Evolutionary conservation across 2,888 invertebrate species (phyloP), one percentile per base, ranked within the genome.

Genomic region (Polydrusus tereticollis): DNA sequence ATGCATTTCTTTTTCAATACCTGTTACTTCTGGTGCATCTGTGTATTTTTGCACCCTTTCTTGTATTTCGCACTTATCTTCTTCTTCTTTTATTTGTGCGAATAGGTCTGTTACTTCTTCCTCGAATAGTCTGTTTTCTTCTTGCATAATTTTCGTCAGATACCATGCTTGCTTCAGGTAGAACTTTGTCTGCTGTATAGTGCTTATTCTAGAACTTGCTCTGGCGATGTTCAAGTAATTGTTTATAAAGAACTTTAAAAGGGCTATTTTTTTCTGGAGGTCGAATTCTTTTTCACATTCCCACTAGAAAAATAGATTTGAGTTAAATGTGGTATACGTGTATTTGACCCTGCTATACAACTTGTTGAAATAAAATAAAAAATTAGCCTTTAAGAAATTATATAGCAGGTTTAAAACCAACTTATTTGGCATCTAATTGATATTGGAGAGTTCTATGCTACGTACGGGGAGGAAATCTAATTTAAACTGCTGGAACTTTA

Each of bases 201-300:
- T 88, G 10, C 89, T 88, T 73, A 91, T 90, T 73, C 88, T 87
- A 14, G 89, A 88, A 74, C 92, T 90, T 58, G 88, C 88, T 63
- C 89, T 87, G 0, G 92, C 90, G 88, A 94, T 92, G 62, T 89
- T 88, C 36, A 94, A 88, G 78, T 93, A 91, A 79, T 93, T 93
- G 16, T 89, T 87, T 58, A 93, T 89, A 78, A 94, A 92, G 79
- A 92, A 90, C 80, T 91, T 90, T 0, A 94, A 83, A 1, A 94
- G 86, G 65, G 89, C 84, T n/a, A 89, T 87, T 55, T 90, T 87
- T 59, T 92, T 88, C 72, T 89, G 86, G 1, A 87, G 81, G 66
- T 91, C 90, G 82, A 93, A 78, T 58, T 59, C 29, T 50, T 76
- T 80, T 45, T 79, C 84, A 69, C 83, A 85, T 14, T 80, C 79